Evolutionary conservation across 2,113 vertebrate species (phyloP).

Genomic region (Nasalis larvatus): DNA sequence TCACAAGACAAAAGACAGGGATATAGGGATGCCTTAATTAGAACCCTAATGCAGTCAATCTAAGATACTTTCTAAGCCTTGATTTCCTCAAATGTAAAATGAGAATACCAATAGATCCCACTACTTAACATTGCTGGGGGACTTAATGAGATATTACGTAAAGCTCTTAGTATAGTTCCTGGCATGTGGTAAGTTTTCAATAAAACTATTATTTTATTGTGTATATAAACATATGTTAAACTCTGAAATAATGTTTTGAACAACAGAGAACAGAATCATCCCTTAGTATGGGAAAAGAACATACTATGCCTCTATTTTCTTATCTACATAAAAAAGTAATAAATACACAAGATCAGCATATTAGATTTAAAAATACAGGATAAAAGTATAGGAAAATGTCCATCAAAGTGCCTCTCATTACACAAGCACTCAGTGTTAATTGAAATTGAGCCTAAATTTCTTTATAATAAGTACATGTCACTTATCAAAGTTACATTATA

Average conservation of each 20-base stretch:
- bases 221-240: background rate
- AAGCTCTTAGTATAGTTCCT: background rate
- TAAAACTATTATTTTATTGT: background rate
- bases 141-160: background rate
- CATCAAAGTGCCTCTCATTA: background rate
- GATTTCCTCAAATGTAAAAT: background rate
- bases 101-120: background rate
- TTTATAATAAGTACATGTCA: background rate
- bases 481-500: background rate
- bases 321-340: background rate
- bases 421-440: background rate
- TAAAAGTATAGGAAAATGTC: background rate
- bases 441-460: background rate
- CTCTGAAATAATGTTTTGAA: background rate
- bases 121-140: background rate
- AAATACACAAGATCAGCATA: background rate
- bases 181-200: background rate
- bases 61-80: background rate
- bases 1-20: background rate
- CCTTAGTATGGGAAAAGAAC: background rate
- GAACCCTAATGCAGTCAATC: background rate
- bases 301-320: background rate
- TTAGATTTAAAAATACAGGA: background rate
- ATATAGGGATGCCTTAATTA: background rate
- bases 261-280: background rate